Percentiles rank a stretch among this genome's conserved stretches.
phyloP scores from a whole-genome alignment of 1,140 invertebrate species.

The Magallana angulata region DNA sequence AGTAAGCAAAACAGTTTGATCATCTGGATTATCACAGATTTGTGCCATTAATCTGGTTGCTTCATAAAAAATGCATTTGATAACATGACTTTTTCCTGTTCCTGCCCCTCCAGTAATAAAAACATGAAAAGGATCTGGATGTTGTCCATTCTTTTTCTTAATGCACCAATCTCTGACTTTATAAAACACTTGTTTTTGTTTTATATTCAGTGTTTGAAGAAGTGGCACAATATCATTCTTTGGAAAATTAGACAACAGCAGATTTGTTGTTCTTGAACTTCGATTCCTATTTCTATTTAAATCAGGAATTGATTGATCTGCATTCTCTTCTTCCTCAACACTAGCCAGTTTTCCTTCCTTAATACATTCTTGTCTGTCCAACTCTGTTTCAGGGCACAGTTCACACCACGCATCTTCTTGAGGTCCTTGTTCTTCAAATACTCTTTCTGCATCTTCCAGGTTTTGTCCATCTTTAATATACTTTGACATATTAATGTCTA shows the following conservation, averaged over 20 bases:
- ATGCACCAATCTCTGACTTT: constrained; percentile 54
- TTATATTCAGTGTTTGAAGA: constrained; percentile 9
- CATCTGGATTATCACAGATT: too few relatives aligned
- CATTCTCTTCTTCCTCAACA: not conserved
- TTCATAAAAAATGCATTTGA: too few relatives aligned
- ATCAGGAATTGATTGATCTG: not conserved
- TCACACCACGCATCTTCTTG: constrained; percentile 9
- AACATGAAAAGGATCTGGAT: not conserved
- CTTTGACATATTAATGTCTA: too few relatives aligned
- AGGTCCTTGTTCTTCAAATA: constrained; percentile 21
- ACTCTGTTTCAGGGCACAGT: too few relatives aligned
- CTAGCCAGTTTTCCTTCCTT: not conserved
- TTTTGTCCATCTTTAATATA: too few relatives aligned
- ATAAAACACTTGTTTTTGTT: constrained; percentile 45
- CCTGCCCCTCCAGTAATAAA: not conserved
- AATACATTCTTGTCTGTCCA: not conserved
- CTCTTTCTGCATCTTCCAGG: too few relatives aligned
- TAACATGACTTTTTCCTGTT: too few relatives aligned
- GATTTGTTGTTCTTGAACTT: not conserved
- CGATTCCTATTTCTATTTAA: not conserved
- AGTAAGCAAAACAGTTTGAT: too few relatives aligned
- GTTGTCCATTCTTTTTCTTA: not conserved
- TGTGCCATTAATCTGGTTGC: too few relatives aligned
- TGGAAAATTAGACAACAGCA: too few relatives aligned
- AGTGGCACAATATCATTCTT: not conserved